Conservation (phyloP, 2,888 invertebrate genomes). For the Apotomis capreana region DNA sequence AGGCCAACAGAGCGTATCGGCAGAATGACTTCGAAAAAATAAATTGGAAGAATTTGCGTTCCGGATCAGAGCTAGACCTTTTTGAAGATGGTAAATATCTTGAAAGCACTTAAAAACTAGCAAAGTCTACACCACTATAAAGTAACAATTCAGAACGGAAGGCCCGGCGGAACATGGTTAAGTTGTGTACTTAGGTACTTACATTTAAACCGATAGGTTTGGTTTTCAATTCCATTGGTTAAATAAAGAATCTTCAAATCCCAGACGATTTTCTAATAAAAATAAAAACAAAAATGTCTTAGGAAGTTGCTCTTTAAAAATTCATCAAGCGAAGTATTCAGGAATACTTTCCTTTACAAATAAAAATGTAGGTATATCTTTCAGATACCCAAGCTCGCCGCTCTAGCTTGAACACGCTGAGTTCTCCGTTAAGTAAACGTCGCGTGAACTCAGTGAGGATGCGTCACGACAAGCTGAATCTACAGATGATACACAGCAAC, state of each 20-base stretch:
- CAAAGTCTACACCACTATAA: too few species aligned
- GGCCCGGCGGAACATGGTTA: too few species aligned
- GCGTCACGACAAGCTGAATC: slow-evolving; percentile 64
- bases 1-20: neutral
- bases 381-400: slow-evolving; percentile 54
- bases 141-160: too few species aligned
- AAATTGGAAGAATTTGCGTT: neutral
- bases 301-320: too few species aligned
- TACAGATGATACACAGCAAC: slow-evolving; percentile 66
- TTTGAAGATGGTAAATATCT: slow-evolving; percentile 12
- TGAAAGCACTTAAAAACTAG: neutral
- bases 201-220: too few species aligned
- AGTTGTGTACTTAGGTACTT: too few species aligned
- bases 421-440: slow-evolving; percentile 56
- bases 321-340: too few species aligned
- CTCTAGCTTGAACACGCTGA: slow-evolving; percentile 50
- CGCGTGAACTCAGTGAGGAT: slow-evolving; percentile 62
- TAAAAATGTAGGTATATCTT: slow-evolving; percentile 15
- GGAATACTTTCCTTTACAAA: too few species aligned
- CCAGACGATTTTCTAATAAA: too few species aligned
- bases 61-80: neutral
- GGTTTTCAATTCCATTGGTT: too few species aligned
- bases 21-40: slow-evolving; percentile 4
- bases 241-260: too few species aligned
- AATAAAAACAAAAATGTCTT: too few species aligned